phyloP scores from a whole-genome alignment of 2,797 vertebrate species.

The Lacerta bilineata region DNA sequence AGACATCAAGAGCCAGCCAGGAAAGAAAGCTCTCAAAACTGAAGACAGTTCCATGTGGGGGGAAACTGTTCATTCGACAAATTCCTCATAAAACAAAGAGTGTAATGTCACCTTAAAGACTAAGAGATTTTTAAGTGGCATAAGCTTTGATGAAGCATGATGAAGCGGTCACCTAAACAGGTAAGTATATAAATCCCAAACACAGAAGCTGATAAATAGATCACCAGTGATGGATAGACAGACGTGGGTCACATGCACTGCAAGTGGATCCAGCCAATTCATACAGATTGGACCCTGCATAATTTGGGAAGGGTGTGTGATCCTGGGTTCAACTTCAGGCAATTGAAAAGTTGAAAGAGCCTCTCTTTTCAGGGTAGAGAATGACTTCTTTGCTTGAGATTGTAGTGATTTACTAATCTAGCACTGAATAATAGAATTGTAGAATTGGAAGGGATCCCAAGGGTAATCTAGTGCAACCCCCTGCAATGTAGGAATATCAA shows the following conservation, averaged over 20 bases:
- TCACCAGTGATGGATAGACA: background rate
- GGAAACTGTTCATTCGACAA: background rate
- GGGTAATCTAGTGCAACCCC: no score
- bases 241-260: background rate
- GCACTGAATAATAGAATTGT: no score
- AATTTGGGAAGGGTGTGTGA: background rate
- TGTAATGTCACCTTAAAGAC: background rate
- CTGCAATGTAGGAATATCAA: no score
- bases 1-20: conserved; percentile 38
- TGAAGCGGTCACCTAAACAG: background rate
- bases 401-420: no score
- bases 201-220: background rate
- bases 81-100: background rate
- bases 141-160: background rate
- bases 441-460: no score
- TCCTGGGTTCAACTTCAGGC: no score
- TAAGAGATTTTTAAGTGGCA: background rate
- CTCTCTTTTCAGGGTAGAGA: no score
- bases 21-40: conserved; percentile 2
- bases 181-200: no score
- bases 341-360: no score
- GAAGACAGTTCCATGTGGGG: background rate
- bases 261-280: background rate
- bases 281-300: background rate
- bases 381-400: no score